Conservation (phyloP, 1,140 invertebrate species). For the Leptinotarsa defecta region DNA sequence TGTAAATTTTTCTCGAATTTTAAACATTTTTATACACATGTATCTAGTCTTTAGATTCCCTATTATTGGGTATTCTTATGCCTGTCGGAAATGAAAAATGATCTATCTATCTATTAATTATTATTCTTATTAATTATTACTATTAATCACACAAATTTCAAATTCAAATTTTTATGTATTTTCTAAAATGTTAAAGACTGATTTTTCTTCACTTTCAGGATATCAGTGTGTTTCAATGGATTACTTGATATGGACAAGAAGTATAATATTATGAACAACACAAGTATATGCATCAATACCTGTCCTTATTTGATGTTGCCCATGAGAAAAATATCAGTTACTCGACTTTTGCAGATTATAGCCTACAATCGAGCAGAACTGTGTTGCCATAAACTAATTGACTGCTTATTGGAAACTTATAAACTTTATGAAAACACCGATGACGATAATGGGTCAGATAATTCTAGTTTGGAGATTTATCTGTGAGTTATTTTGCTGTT, state of each 20-base stretch:
- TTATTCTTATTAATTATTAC: no score
- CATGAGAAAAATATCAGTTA: conserved; percentile 61
- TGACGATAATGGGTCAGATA: conserved; percentile 59
- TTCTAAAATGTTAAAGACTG: no score
- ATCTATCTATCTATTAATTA: no score
- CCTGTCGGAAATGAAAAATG: no score
- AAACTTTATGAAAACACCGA: conserved; percentile 49
- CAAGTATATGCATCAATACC: conserved; percentile 61
- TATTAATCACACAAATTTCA: no score
- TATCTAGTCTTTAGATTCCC: no score
- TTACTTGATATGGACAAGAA: conserved; percentile 47
- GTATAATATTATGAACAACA: conserved; percentile 44
- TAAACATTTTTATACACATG: no score
- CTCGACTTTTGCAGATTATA: conserved; percentile 60
- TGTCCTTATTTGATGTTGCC: conserved; percentile 63
- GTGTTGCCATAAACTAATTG: conserved; percentile 60
- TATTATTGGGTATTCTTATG: no score
- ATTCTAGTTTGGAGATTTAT: conserved; percentile 63
- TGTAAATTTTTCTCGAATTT: no score
- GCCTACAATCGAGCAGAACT: conserved; percentile 58
- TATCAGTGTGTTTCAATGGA: conserved; percentile 40
- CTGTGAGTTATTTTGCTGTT: conserved; percentile 46
- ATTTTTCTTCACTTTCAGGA: conserved; percentile 35
- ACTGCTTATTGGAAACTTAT: conserved; percentile 57
- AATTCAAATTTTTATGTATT: no score